phyloP scores from a whole-genome alignment of 1,140 invertebrate species.

The Manduca sexta region DNA sequence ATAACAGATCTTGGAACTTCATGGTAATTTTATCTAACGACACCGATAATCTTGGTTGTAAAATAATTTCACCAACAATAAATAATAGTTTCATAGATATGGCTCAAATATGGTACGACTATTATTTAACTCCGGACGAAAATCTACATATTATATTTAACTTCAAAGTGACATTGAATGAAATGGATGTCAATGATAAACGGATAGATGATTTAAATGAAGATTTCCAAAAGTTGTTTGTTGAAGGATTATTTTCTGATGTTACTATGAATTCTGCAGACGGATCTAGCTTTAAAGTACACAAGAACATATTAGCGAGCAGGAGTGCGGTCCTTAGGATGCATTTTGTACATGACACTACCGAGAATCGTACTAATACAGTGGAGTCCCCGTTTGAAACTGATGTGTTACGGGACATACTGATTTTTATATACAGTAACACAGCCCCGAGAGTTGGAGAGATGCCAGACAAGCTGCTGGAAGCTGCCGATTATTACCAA shows the following conservation, averaged over 20 bases:
- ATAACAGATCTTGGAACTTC: no score
- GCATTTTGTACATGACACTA: conserved; percentile 82
- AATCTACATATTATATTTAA: no score
- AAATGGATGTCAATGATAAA: no score
- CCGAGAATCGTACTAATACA: conserved; percentile 75
- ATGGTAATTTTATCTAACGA: no score
- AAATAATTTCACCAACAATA: no score
- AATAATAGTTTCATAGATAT: no score
- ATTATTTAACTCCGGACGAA: no score
- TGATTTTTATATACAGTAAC: conserved; percentile 80
- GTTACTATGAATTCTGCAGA: conserved; percentile 60
- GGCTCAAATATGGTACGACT: no score
- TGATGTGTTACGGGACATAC: conserved; percentile 77
- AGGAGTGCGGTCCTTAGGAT: conserved; percentile 79
- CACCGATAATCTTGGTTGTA: no score
- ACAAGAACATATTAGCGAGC: conserved; percentile 57
- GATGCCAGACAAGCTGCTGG: conserved; percentile 54
- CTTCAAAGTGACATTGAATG: no score
- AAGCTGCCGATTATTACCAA: conserved; percentile 65
- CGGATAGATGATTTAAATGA: conserved; percentile 50
- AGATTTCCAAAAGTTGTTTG: conserved; percentile 57
- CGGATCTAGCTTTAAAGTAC: conserved; percentile 51
- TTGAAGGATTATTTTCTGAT: conserved; percentile 57
- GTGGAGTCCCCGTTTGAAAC: conserved; percentile 74
- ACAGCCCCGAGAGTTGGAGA: conserved; percentile 74